phyloP scores from a whole-genome alignment of 2,113 vertebrate species.

The Podarcis raffonei region DNA sequence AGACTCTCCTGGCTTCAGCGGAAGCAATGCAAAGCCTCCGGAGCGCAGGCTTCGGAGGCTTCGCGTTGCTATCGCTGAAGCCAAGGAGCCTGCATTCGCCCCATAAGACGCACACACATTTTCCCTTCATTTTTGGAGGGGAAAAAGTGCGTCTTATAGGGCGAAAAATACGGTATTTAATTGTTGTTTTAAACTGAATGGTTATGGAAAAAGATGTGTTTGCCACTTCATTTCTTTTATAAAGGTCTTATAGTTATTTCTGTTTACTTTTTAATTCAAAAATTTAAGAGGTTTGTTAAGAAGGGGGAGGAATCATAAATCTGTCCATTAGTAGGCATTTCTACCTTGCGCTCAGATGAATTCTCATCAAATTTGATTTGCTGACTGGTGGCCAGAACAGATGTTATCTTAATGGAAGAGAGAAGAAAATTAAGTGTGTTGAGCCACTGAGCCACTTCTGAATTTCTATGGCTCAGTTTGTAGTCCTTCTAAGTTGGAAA shows the following conservation, averaged over 20 bases:
- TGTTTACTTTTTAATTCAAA: constrained; percentile 60
- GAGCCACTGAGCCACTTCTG: constrained; percentile 65
- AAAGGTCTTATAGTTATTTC: constrained; percentile 18
- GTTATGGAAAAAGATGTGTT: neutral
- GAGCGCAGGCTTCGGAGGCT: too few relatives aligned
- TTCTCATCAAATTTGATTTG: constrained; percentile 74
- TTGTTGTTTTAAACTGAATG: neutral
- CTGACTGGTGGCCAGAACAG: constrained; percentile 72
- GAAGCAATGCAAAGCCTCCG: too few relatives aligned
- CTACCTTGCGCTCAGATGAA: constrained; percentile 66
- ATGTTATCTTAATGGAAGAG: constrained; percentile 73
- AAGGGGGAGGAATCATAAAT: constrained; percentile 53
- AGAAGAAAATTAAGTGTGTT: constrained; percentile 61
- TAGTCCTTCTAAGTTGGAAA: constrained; percentile 44
- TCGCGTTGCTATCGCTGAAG: too few relatives aligned
- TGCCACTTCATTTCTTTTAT: constrained; percentile 5
- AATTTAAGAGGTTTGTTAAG: constrained; percentile 48
- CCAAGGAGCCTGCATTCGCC: too few relatives aligned
- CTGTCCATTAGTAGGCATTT: constrained; percentile 66
- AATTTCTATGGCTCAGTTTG: constrained; percentile 53
- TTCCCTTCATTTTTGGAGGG: too few relatives aligned
- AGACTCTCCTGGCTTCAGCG: too few relatives aligned
- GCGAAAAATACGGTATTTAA: too few relatives aligned
- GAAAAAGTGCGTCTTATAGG: too few relatives aligned
- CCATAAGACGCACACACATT: too few relatives aligned